phyloP scores from a whole-genome alignment of 1,140 invertebrate genomes.

The Plectrocnemia conspersa region DNA sequence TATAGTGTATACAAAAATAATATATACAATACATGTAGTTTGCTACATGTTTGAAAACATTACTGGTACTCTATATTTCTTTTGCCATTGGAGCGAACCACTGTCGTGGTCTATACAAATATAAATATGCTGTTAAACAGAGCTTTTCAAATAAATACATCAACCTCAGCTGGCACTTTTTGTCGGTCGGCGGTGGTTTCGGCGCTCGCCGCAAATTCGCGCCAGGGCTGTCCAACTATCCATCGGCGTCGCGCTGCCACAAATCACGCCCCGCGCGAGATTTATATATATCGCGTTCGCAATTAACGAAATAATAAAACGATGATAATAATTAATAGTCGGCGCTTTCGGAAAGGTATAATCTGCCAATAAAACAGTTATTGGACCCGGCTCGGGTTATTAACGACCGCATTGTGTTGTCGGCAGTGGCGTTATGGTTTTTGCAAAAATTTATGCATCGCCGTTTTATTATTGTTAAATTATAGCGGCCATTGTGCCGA shows the following conservation, averaged over 20 bases:
- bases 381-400: constrained; percentile 14
- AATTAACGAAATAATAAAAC: constrained; percentile 22
- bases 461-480: constrained; percentile 23
- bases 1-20: background rate
- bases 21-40: background rate
- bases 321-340: constrained; percentile 20
- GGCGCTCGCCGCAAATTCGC: background rate
- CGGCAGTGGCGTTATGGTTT: constrained; percentile 11
- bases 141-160: background rate
- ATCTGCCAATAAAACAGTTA: constrained; percentile 27
- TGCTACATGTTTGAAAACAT: too few species aligned
- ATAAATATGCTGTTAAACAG: background rate
- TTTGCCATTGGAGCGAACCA: too few species aligned
- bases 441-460: constrained; percentile 22
- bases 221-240: constrained; percentile 1
- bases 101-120: background rate
- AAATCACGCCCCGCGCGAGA: too few species aligned
- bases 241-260: too few species aligned
- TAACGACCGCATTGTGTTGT: constrained; percentile 18
- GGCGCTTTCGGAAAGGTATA: constrained; percentile 13
- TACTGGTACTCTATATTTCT: too few species aligned
- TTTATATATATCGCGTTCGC: constrained; percentile 2
- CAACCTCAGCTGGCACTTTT: background rate
- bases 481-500: constrained; percentile 6
- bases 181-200: background rate